These are phyloP conservation scores for Gadopsis marmoratus DNA, from an alignment of 2,797 vertebrate species.

Conservation along the genomic window DNA sequence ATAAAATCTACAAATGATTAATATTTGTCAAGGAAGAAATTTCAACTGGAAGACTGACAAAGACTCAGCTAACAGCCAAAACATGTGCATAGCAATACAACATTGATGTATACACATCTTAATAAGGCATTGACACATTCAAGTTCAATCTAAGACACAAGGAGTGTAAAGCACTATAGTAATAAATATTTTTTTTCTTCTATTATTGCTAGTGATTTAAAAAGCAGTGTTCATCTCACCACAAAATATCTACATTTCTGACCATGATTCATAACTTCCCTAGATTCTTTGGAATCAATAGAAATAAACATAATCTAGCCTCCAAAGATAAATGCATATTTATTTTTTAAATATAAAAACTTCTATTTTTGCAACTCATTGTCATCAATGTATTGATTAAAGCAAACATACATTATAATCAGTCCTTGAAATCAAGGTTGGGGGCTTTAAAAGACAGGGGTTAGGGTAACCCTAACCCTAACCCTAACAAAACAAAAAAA, in stretches of 20 bases:
- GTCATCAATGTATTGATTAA: constrained; percentile 77
- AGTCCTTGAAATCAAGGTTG: constrained; percentile 76
- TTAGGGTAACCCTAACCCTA: no score
- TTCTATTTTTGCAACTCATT: constrained; percentile 75
- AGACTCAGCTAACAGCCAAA: constrained; percentile 69
- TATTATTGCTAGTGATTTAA: constrained; percentile 83
- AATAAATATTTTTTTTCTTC: constrained; percentile 77
- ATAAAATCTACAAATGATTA: constrained; percentile 72
- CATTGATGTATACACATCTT: constrained; percentile 70
- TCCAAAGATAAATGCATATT: constrained; percentile 74
- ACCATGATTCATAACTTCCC: constrained; percentile 75
- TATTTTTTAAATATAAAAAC: constrained; percentile 75
- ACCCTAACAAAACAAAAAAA: constrained; percentile 25
- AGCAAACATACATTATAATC: constrained; percentile 71
- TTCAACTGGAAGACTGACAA: constrained; percentile 69
- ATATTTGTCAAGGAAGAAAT: constrained; percentile 57
- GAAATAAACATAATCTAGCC: constrained; percentile 73
- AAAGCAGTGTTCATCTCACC: constrained; percentile 76
- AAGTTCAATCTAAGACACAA: constrained; percentile 81
- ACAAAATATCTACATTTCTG: constrained; percentile 74
- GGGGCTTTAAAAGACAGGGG: constrained; percentile 54
- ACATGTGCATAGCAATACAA: constrained; percentile 72
- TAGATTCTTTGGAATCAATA: constrained; percentile 82
- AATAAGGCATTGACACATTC: constrained; percentile 83
- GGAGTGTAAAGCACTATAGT: constrained; percentile 82